phyloP scores from a whole-genome alignment of 2,888 invertebrate genomes.

The Cheilosia scutellata region DNA sequence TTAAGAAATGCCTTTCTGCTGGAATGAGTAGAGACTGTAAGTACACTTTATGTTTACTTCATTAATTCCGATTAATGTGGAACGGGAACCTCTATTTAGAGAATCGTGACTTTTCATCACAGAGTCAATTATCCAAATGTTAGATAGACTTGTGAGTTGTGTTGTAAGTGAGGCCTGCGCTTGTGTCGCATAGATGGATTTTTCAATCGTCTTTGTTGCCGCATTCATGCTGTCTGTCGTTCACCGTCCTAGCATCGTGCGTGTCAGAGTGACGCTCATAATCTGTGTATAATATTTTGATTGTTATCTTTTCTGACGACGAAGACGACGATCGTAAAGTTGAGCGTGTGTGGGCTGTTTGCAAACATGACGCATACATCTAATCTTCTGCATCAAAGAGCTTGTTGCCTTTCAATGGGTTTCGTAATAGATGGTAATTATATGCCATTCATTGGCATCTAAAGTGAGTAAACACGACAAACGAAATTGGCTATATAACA shows the following conservation, averaged over 20 bases:
- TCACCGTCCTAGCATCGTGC: constrained; percentile 28
- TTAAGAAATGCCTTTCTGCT: constrained; percentile 97
- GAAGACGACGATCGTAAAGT: constrained; percentile 11
- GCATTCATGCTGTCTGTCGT: constrained; percentile 15
- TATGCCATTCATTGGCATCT: constrained; percentile 57
- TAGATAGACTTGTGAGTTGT: constrained; percentile 46
- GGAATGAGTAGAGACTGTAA: constrained; percentile 99
- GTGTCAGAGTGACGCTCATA: constrained; percentile 59
- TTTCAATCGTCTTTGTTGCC: constrained; percentile 34
- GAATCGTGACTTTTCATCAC: constrained; percentile 62
- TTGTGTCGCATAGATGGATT: constrained; percentile 32
- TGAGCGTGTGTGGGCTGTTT: constrained; percentile 54
- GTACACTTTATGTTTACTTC: constrained; percentile 84
- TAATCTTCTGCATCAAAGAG: constrained; percentile 56
- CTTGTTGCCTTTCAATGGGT: constrained; percentile 55
- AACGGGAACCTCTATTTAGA: constrained; percentile 25
- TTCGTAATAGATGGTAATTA: constrained; percentile 73
- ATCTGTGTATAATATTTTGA: constrained; percentile 59
- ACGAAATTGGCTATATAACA: constrained; percentile 51
- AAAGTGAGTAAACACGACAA: constrained; percentile 60
- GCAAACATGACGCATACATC: constrained; percentile 56
- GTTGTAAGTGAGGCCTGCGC: neutral
- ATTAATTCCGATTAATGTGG: constrained; percentile 21
- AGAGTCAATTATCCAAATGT: constrained; percentile 63
- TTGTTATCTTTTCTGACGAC: constrained; percentile 49